Conservation (phyloP, 2,113 vertebrate species). For the Psephotus haematonotus region DNA sequence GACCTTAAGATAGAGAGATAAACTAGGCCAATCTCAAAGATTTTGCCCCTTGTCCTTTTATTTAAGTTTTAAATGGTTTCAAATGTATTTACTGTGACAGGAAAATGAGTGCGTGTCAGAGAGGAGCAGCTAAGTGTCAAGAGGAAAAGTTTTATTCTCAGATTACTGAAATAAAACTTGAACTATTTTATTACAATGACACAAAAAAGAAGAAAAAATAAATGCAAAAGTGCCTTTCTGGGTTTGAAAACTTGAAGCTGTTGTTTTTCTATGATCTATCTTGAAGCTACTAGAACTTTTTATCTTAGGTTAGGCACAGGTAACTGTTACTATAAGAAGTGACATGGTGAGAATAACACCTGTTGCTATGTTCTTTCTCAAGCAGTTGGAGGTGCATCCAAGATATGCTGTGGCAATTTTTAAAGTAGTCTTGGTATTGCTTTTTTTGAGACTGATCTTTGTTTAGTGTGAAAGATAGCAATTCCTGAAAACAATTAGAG, state of each 20-base stretch:
- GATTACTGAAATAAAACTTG: neutral
- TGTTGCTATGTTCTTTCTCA: neutral
- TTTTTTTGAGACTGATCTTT: neutral
- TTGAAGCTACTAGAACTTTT: neutral
- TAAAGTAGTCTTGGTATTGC: neutral
- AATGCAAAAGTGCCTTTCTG: neutral
- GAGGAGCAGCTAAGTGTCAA: neutral
- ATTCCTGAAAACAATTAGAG: neutral
- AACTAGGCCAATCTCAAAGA: neutral
- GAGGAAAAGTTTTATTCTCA: neutral
- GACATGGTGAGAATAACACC: neutral
- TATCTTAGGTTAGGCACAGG: neutral
- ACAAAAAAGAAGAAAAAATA: neutral
- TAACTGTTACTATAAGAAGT: neutral
- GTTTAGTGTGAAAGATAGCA: neutral
- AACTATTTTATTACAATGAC: neutral
- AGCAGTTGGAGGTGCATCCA: neutral
- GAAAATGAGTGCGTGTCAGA: neutral
- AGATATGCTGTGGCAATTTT: neutral
- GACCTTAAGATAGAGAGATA: neutral
- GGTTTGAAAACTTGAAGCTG: neutral
- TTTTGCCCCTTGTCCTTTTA: neutral
- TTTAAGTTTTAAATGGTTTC: neutral
- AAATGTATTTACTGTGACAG: neutral
- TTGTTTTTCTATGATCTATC: neutral